Base-by-base conservation (phyloP, 2,113 vertebrate species). In the Grammomys dolichurus region DNA sequence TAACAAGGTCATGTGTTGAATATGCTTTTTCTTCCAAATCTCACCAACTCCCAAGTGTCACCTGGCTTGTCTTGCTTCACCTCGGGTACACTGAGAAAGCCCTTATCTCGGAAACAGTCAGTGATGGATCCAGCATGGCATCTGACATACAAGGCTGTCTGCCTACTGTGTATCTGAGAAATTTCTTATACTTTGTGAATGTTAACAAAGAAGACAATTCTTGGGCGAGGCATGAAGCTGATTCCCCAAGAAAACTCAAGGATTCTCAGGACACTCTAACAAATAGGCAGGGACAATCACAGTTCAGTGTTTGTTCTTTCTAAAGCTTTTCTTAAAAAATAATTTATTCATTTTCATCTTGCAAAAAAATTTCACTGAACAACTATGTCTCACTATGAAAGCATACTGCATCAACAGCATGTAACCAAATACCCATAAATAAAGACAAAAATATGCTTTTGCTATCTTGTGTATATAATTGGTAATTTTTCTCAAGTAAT, bases 31-130 rank as follows among this genome's bases (percentile, higher is more conserved):
- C 54, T 80, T 58, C 63, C 87, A 84, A 75, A 91, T 80, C 82
- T 78, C 40, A 89, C 77, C 70, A 77, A 90, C 91, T 96, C 73
- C 69, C 87, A 87, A 72, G 87, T 69, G 94, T 91, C 90, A 87
- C 69, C 31, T 48, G 82, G 48, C 63, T 94, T 72, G 91, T 17
- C 72, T 93, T 73, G 60, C 63, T 87, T n/a, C 20, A 54, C 16
- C 51, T 81, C 13, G 56, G 76, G 17, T 28, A 9, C 54, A 51
- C 0, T 89, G 77, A 72, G 86, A 91, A 95, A 73, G 40, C 17
- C 58, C 16, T 88, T 85, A 72, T 67, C 82, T 90, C 56, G 85
- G 81, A 93, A 69, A 86, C 76, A 56, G 0, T 48, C 46, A 72
- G 70, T 26, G 75, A 56, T 2, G 73, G 82, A 78, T 24, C 6